A percentile compares a stretch with the other conserved stretches of the same genome.
These are phyloP conservation scores for Tiphia femorata DNA, from an alignment of 2,888 invertebrate genomes.

Conservation along the genomic window DNA sequence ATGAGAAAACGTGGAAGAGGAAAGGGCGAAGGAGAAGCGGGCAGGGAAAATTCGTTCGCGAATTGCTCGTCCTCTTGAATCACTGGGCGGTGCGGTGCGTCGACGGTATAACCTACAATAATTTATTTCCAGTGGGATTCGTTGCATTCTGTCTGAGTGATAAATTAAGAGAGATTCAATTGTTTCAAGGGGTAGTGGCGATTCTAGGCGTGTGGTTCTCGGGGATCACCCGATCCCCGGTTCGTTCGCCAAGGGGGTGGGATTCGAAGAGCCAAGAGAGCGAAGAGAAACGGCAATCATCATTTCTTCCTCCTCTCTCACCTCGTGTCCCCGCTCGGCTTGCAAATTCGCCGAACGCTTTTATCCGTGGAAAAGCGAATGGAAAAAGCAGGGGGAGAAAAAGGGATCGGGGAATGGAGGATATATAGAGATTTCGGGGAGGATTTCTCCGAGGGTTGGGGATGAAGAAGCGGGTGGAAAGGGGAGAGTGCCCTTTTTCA, in stretches of 20 bases:
- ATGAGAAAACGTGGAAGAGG: constrained; percentile 35
- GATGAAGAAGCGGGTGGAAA: neutral
- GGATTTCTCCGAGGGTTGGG: too few species aligned
- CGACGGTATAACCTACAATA: too few species aligned
- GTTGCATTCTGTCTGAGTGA: constrained; percentile 53
- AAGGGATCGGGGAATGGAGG: neutral
- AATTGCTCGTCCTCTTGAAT: constrained; percentile 44
- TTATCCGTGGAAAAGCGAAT: neutral
- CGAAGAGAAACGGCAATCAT: neutral
- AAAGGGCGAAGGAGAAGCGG: constrained; percentile 10
- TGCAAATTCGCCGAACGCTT: constrained; percentile 36
- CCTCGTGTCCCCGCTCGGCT: constrained; percentile 24
- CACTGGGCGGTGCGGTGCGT: constrained; percentile 22
- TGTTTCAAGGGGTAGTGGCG: constrained; percentile 53
- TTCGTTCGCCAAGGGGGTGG: constrained; percentile 18
- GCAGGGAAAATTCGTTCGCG: constrained; percentile 36
- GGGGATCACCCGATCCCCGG: too few species aligned
- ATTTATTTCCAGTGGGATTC: constrained; percentile 56
- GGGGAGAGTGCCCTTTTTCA: neutral
- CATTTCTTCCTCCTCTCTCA: neutral
- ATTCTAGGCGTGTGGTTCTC: constrained; percentile 36
- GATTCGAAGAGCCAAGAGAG: constrained; percentile 19
- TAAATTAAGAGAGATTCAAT: constrained; percentile 59
- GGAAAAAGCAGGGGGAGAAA: neutral
- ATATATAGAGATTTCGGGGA: too few species aligned